These are phyloP conservation scores for Elephas maximus DNA, from an alignment of 2,113 vertebrate genomes.

Conservation along the genomic window DNA sequence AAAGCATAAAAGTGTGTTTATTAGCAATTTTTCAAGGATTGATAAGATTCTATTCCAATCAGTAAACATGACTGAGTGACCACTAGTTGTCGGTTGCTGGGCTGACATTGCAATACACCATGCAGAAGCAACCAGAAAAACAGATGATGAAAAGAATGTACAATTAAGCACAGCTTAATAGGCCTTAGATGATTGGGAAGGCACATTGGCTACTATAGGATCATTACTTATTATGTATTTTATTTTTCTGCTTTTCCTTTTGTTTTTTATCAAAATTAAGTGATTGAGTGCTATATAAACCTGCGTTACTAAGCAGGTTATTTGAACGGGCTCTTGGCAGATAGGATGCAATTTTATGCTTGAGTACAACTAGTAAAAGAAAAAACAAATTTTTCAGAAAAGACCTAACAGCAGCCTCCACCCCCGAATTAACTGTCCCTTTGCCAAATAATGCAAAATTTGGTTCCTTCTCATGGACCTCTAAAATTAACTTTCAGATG, in stretches of 20 bases:
- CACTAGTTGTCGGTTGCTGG: not conserved
- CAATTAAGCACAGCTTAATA: not conserved
- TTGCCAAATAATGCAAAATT: slow-evolving; percentile 21
- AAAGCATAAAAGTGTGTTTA: not conserved
- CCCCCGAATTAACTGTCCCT: slow-evolving; percentile 21
- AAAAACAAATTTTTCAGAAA: not conserved
- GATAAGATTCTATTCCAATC: not conserved
- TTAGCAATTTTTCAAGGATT: not conserved
- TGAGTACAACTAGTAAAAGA: slow-evolving; percentile 27
- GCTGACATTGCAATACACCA: not conserved
- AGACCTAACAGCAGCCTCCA: not conserved
- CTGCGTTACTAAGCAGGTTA: slow-evolving; percentile 53
- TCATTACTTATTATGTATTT: not conserved
- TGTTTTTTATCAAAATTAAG: slow-evolving; percentile 44
- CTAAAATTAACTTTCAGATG: slow-evolving; percentile 71
- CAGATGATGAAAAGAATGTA: not conserved
- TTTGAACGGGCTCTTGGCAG: slow-evolving; percentile 56
- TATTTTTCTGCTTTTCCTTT: slow-evolving; percentile 6
- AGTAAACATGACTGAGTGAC: not conserved
- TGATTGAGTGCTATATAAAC: slow-evolving; percentile 40
- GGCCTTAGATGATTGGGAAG: not conserved
- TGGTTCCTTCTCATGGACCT: slow-evolving; percentile 52
- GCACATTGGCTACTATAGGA: not conserved
- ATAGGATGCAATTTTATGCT: slow-evolving; percentile 56
- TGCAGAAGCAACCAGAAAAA: not conserved